These are phyloP conservation scores for Myopa tessellatipennis DNA, from an alignment of 2,888 invertebrate genomes.

Conservation along the genomic window DNA sequence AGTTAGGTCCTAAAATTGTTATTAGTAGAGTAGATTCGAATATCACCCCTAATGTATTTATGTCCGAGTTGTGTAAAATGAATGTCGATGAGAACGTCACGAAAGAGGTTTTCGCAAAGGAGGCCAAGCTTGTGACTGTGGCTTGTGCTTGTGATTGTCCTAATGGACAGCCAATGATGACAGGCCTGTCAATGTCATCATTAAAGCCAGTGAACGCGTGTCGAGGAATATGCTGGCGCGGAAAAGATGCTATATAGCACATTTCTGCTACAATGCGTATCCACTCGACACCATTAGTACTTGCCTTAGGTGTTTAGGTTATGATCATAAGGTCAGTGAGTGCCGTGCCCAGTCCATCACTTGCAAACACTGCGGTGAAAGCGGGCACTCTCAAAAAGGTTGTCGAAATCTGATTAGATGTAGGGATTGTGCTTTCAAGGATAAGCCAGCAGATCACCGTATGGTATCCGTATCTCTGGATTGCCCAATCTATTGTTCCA, in stretches of 20 bases:
- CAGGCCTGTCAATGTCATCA: slow-evolving; percentile 18
- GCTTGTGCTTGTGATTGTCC: no score
- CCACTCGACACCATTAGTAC: no score
- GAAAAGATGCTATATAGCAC: slow-evolving; percentile 23
- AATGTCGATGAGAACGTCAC: not conserved
- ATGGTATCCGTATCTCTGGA: slow-evolving; percentile 25
- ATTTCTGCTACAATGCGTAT: no score
- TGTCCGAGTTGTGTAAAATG: slow-evolving; percentile 31
- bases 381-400: slow-evolving; percentile 10
- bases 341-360: slow-evolving; percentile 28
- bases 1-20: no score
- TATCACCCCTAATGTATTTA: slow-evolving; percentile 25
- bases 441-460: no score
- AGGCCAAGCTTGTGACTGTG: slow-evolving; percentile 34
- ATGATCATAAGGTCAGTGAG: slow-evolving; percentile 42
- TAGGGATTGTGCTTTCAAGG: no score
- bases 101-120: slow-evolving; percentile 17
- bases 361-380: slow-evolving; percentile 36
- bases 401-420: no score
- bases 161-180: slow-evolving; percentile 30
- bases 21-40: slow-evolving; percentile 35
- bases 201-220: slow-evolving; percentile 12
- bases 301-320: slow-evolving; percentile 34
- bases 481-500: no score
- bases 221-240: not conserved